A percentile compares a stretch with the other conserved stretches of the same genome.
Evolutionary conservation across 2,888 invertebrate species (phyloP).

Genomic region (Leucophenga montana): DNA sequence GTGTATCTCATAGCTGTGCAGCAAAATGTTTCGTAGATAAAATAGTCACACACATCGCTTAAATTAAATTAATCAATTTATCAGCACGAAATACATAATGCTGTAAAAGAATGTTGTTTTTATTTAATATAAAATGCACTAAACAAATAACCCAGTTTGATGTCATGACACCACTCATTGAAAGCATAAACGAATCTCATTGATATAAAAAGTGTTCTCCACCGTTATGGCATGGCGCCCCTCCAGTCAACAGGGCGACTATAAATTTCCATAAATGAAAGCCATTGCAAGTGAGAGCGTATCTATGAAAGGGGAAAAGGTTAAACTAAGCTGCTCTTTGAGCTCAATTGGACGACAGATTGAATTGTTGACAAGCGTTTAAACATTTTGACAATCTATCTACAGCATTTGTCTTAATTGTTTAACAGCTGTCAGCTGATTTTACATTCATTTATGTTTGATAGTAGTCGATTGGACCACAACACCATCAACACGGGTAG

Average conservation of each 20-base stretch:
- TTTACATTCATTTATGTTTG: too few species aligned
- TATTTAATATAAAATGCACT: constrained; percentile 22
- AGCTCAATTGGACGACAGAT: constrained; percentile 45
- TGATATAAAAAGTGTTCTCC: constrained; percentile 17
- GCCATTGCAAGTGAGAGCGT: constrained; percentile 20
- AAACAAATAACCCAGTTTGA: background rate
- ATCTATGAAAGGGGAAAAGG: constrained; percentile 9
- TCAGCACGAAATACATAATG: constrained; percentile 13
- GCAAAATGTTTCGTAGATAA: too few species aligned
- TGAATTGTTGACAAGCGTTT: constrained; percentile 52
- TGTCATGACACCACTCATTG: background rate
- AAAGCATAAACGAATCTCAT: constrained; percentile 36
- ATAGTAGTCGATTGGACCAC: too few species aligned
- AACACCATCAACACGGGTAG: too few species aligned
- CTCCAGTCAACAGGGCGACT: too few species aligned
- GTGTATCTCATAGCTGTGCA: too few species aligned
- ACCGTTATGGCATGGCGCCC: too few species aligned
- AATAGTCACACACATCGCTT: constrained; percentile 29
- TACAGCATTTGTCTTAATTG: too few species aligned
- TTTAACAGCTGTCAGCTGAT: too few species aligned
- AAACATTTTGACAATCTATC: constrained; percentile 41
- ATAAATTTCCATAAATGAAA: constrained; percentile 41
- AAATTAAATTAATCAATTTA: constrained; percentile 51
- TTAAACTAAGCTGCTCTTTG: constrained; percentile 18
- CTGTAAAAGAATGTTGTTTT: constrained; percentile 4